These are phyloP conservation scores for Lophotis ruficrista DNA, from an alignment of 2,113 vertebrate genomes.

Conservation along the genomic window DNA sequence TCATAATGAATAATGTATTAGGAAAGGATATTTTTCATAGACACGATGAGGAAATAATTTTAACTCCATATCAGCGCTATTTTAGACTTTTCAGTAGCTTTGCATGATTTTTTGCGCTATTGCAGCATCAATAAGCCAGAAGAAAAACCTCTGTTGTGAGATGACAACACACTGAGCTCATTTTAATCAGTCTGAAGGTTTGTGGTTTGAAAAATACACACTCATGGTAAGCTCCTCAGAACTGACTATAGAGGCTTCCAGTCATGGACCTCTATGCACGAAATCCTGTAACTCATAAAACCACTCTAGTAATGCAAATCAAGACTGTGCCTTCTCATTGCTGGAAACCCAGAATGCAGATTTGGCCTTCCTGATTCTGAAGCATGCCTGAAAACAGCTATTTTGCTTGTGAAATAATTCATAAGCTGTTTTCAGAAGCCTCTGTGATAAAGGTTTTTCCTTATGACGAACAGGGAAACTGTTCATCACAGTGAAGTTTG, in stretches of 20 bases:
- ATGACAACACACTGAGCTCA: background rate
- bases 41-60: background rate
- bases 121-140: background rate
- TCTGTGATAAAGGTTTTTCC: background rate
- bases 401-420: conserved; percentile 15
- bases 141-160: background rate
- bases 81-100: background rate
- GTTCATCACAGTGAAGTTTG: background rate
- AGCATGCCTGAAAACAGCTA: background rate
- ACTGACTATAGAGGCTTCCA: background rate
- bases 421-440: background rate
- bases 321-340: background rate
- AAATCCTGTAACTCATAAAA: background rate
- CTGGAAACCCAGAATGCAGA: background rate
- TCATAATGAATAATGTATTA: conserved; percentile 71
- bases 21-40: conserved; percentile 24
- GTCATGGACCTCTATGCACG: background rate
- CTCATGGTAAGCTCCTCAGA: background rate
- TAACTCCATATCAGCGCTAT: background rate
- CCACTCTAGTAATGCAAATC: background rate
- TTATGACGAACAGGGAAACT: background rate
- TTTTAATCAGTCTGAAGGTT: background rate
- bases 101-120: background rate
- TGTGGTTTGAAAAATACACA: background rate
- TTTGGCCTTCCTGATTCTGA: background rate